phyloP scores from a whole-genome alignment of 1,140 invertebrate species.

The Drosophila sp. region DNA sequence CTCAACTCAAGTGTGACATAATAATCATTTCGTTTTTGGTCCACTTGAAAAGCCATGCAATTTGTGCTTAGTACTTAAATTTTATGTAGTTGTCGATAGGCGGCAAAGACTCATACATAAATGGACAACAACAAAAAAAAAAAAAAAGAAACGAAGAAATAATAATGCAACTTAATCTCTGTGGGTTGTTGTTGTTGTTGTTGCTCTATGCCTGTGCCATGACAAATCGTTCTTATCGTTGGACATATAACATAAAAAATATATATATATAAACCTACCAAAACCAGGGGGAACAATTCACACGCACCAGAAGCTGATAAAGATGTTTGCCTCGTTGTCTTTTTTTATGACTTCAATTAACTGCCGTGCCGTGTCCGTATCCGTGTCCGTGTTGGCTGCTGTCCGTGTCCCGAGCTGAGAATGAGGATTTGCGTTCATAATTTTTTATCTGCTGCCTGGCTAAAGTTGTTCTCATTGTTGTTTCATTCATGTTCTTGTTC shows the following conservation, averaged over 20 bases:
- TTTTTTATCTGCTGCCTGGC: constrained; percentile 68
- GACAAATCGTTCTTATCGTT: constrained; percentile 75
- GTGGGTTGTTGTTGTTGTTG: constrained; percentile 27
- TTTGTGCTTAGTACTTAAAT: constrained; percentile 61
- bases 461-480: constrained; percentile 67
- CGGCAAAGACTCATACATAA: constrained; percentile 46
- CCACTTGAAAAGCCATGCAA: constrained; percentile 32
- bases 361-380: constrained; percentile 63
- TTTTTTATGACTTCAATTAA: constrained; percentile 80
- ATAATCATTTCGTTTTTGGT: background rate
- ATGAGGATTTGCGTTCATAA: constrained; percentile 77
- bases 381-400: constrained; percentile 15
- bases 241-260: constrained; percentile 44
- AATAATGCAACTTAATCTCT: constrained; percentile 66
- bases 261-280: background rate
- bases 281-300: constrained; percentile 70
- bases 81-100: constrained; percentile 63
- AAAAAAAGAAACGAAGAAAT: constrained; percentile 24
- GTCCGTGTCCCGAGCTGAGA: constrained; percentile 18
- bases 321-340: constrained; percentile 68
- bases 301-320: constrained; percentile 71
- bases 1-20: background rate
- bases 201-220: constrained; percentile 36
- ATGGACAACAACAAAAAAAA: constrained; percentile 36
- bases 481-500: constrained; percentile 28